phyloP scores from a whole-genome alignment of 1,140 invertebrate genomes.

The Drosophila lini region DNA sequence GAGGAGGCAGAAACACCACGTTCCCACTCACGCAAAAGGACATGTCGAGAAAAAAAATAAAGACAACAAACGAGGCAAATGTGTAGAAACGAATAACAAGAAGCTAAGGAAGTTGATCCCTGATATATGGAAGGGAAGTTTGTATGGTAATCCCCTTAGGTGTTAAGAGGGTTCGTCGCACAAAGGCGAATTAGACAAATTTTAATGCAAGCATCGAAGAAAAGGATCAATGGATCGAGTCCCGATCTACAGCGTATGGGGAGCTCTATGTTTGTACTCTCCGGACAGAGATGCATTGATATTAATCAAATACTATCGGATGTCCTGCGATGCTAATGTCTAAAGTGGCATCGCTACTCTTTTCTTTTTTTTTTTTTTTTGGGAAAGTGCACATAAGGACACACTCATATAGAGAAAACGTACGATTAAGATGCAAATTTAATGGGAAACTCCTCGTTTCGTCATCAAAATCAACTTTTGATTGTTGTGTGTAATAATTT shows the following conservation, averaged over 20 bases:
- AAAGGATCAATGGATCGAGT: not conserved
- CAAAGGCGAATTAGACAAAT: slow-evolving; percentile 55
- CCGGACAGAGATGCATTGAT: not conserved
- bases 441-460: slow-evolving; percentile 32
- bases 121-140: slow-evolving; percentile 4
- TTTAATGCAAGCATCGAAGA: slow-evolving; percentile 40
- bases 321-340: slow-evolving; percentile 6
- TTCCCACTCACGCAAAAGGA: slow-evolving; percentile 25
- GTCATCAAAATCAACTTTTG: slow-evolving; percentile 30
- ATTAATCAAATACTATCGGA: not conserved
- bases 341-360: slow-evolving; percentile 8
- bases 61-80: slow-evolving; percentile 13
- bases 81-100: slow-evolving; percentile 12
- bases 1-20: slow-evolving; percentile 19
- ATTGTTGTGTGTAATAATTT: slow-evolving; percentile 61
- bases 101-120: slow-evolving; percentile 22
- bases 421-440: slow-evolving; percentile 36
- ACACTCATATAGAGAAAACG: slow-evolving; percentile 8
- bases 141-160: slow-evolving; percentile 37
- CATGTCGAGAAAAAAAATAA: slow-evolving; percentile 3
- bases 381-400: slow-evolving; percentile 23
- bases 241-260: slow-evolving; percentile 1
- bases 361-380: slow-evolving; percentile 29
- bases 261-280: slow-evolving; percentile 1
- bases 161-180: slow-evolving; percentile 49